Conservation (phyloP, 2,888 invertebrate species). For the Hypercompe scribonia region DNA sequence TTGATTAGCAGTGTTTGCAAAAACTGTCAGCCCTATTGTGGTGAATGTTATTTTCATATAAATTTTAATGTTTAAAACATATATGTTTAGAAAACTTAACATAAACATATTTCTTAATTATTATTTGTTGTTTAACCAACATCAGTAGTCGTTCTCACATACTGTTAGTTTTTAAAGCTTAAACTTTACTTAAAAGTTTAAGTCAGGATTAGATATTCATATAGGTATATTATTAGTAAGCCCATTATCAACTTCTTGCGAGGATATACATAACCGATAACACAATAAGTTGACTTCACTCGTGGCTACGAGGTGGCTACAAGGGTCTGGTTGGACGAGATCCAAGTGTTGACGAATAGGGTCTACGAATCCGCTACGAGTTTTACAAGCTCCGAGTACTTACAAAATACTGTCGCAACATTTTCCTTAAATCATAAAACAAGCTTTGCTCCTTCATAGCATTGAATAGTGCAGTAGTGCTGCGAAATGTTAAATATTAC, state of each 20-base stretch:
- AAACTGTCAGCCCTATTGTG: too few relatives aligned
- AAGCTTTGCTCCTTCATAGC: constrained; percentile 4
- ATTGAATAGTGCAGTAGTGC: constrained; percentile 16
- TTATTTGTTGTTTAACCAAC: neutral
- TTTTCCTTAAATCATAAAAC: constrained; percentile 11
- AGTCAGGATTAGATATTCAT: neutral
- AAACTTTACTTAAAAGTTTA: too few relatives aligned
- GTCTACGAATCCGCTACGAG: constrained; percentile 27
- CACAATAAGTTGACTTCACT: constrained; percentile 8
- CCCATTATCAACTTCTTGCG: too few relatives aligned
- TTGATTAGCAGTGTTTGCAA: too few relatives aligned
- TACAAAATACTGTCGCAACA: constrained; percentile 8
- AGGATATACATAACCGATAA: constrained; percentile 1
- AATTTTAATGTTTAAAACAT: too few relatives aligned
- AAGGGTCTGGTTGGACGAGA: constrained; percentile 22
- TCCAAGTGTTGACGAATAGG: constrained; percentile 35
- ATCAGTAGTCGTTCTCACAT: too few relatives aligned
- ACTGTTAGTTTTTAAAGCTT: too few relatives aligned
- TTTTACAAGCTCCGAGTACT: constrained; percentile 3
- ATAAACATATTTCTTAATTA: too few relatives aligned
- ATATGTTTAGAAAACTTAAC: too few relatives aligned
- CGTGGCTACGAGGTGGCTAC: constrained; percentile 29
- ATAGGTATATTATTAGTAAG: neutral
- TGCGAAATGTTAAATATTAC: constrained; percentile 5
- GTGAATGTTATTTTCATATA: too few relatives aligned